Evolutionary conservation across 2,113 vertebrate genomes (phyloP).

Genomic region (Chamaetylas fuelleborni): DNA sequence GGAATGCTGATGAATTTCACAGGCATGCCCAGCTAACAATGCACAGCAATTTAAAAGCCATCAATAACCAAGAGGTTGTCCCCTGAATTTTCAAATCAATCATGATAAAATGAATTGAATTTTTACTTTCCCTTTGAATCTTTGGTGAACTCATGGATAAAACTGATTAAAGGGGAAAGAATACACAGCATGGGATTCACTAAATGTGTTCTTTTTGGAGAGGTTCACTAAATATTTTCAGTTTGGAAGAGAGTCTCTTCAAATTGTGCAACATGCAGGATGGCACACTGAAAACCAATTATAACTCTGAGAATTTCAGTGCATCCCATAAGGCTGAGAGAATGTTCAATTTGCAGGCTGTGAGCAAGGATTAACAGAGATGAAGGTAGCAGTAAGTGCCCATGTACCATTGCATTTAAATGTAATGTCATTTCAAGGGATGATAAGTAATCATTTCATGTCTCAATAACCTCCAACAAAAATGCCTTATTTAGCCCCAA

Average conservation of each 20-base stretch:
- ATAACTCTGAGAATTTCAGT: conserved; percentile 58
- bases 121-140: conserved; percentile 44
- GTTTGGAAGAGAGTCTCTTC: conserved; percentile 57
- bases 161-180: conserved; percentile 55
- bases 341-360: conserved; percentile 61
- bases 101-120: conserved; percentile 40
- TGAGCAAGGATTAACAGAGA: conserved; percentile 67
- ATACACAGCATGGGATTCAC: conserved; percentile 8
- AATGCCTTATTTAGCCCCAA: conserved; percentile 29
- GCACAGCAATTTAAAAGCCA: conserved; percentile 58
- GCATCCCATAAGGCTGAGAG: conserved; percentile 52
- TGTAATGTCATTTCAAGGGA: conserved; percentile 62
- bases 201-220: conserved; percentile 49
- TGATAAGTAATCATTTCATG: conserved; percentile 61
- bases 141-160: conserved; percentile 43
- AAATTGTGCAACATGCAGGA: conserved; percentile 43
- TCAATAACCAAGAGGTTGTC: conserved; percentile 58
- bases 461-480: conserved; percentile 64
- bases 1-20: conserved; percentile 64
- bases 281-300: conserved; percentile 68
- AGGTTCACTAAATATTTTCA: conserved; percentile 46
- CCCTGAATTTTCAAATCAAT: conserved; percentile 61
- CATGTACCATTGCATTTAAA: conserved; percentile 62
- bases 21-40: conserved; percentile 36
- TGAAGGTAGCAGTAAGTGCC: conserved; percentile 39